These are phyloP conservation scores for Zaprionus obscuricornis DNA, from an alignment of 2,888 invertebrate species.

Conservation along the genomic window DNA sequence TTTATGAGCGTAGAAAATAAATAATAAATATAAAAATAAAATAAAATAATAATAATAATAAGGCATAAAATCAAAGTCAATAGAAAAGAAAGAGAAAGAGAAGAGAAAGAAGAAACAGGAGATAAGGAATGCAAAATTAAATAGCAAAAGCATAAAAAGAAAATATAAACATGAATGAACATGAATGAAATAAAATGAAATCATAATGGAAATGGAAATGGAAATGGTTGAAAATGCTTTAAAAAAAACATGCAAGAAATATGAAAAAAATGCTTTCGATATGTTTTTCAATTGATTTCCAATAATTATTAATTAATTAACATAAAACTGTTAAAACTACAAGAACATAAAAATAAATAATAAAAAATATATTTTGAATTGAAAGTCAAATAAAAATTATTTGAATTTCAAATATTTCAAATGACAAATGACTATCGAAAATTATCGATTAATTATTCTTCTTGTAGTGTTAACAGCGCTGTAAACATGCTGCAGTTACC, in stretches of 20 bases:
- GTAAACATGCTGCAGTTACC: not conserved
- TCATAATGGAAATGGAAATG: slow-evolving; percentile 31
- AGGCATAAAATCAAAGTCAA: slow-evolving; percentile 37
- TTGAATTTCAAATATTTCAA: too few relatives aligned
- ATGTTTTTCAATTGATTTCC: slow-evolving; percentile 16
- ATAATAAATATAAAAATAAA: slow-evolving; percentile 40
- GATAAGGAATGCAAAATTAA: slow-evolving; percentile 33
- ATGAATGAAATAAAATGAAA: slow-evolving; percentile 17
- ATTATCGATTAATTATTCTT: too few relatives aligned
- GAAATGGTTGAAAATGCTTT: slow-evolving; percentile 15
- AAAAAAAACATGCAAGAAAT: slow-evolving; percentile 38
- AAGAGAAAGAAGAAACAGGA: slow-evolving; percentile 15
- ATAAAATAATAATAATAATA: slow-evolving; percentile 40
- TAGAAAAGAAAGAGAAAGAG: slow-evolving; percentile 1
- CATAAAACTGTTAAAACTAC: too few relatives aligned
- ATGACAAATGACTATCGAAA: too few relatives aligned
- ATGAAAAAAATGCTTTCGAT: slow-evolving; percentile 30
- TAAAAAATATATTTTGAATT: too few relatives aligned
- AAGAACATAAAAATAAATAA: too few relatives aligned
- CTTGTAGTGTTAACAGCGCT: slow-evolving; percentile 8
- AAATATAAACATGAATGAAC: slow-evolving; percentile 17
- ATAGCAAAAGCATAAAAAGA: slow-evolving; percentile 43
- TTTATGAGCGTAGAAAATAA: slow-evolving; percentile 54
- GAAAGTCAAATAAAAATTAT: too few relatives aligned
- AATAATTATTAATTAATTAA: slow-evolving; percentile 27